Conservation (phyloP, 2,113 vertebrate genomes). For the Actenoides lindsayi region DNA sequence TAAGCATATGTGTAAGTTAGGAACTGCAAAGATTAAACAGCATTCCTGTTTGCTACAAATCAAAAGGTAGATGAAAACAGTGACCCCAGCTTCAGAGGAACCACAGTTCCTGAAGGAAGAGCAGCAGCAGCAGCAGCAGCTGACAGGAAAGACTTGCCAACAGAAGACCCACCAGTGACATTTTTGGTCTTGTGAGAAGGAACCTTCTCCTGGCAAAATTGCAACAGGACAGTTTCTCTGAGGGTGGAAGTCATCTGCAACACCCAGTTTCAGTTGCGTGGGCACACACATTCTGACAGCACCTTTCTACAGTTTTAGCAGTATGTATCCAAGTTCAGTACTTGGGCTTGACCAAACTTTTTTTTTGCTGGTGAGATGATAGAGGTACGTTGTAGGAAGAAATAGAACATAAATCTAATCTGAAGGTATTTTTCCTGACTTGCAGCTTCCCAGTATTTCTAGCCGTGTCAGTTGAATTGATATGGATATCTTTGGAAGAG, state of each 20-base stretch:
- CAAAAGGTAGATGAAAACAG: conserved; percentile 48
- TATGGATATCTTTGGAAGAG: conserved; percentile 50
- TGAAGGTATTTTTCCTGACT: conserved; percentile 18
- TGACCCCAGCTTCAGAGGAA: not conserved
- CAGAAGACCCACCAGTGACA: not conserved
- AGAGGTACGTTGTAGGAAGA: not conserved
- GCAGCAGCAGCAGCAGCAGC: not conserved
- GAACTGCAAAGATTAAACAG: conserved; percentile 30
- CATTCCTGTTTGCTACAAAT: conserved; percentile 45
- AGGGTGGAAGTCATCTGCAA: not conserved
- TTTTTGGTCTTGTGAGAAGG: not conserved
- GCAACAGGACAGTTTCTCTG: not conserved
- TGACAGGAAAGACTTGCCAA: not conserved
- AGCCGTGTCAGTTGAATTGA: conserved; percentile 16
- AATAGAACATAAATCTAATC: not conserved
- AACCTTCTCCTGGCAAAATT: not conserved
- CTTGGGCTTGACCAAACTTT: not conserved
- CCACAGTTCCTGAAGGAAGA: not conserved
- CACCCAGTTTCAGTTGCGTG: not conserved
- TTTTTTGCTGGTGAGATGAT: not conserved
- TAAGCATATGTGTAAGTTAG: conserved; percentile 42
- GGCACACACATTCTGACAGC: not conserved
- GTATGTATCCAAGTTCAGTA: not conserved
- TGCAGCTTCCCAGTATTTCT: conserved; percentile 60
- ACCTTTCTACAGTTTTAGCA: not conserved